Conservation (phyloP, 2,797 vertebrate species). For the Silurus lanzhouensis region DNA sequence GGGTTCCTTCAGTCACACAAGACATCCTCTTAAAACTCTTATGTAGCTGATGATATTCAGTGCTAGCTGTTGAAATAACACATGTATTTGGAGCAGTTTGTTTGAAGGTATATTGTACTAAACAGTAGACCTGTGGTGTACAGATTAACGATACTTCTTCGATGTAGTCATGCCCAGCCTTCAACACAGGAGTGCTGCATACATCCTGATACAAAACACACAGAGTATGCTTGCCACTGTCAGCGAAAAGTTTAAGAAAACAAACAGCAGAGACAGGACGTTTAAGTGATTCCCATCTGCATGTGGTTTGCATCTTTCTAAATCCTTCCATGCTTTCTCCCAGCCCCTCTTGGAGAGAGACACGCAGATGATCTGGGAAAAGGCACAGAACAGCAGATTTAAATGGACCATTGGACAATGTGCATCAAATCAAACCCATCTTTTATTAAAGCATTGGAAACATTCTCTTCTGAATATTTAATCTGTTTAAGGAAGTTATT, state of each 20-base stretch:
- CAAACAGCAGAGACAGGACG: constrained; percentile 71
- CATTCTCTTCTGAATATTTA: constrained; percentile 75
- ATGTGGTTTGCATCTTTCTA: constrained; percentile 75
- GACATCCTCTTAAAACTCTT: constrained; percentile 4
- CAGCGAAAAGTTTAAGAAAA: constrained; percentile 66
- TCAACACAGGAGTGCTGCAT: not conserved
- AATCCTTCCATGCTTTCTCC: constrained; percentile 65
- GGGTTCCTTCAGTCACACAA: constrained; percentile 43
- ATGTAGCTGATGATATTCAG: constrained; percentile 12
- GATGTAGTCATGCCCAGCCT: not conserved
- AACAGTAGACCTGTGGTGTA: not conserved
- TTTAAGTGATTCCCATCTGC: constrained; percentile 66
- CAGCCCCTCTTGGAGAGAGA: constrained; percentile 54
- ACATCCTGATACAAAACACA: constrained; percentile 26
- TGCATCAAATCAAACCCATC: constrained; percentile 70
- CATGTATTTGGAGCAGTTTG: not conserved
- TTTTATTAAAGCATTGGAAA: constrained; percentile 76
- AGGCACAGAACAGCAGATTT: constrained; percentile 73
- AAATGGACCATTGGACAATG: constrained; percentile 69
- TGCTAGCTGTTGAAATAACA: not conserved
- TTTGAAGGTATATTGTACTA: not conserved
- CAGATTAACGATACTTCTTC: not conserved
- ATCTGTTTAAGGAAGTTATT: constrained; percentile 71
- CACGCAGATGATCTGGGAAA: constrained; percentile 66
- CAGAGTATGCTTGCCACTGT: constrained; percentile 34